Percentiles rank a stretch among this genome's conserved stretches.
These are phyloP conservation scores for Pyrocephalus nanus DNA, from an alignment of 2,797 vertebrate genomes.

Conservation along the genomic window DNA sequence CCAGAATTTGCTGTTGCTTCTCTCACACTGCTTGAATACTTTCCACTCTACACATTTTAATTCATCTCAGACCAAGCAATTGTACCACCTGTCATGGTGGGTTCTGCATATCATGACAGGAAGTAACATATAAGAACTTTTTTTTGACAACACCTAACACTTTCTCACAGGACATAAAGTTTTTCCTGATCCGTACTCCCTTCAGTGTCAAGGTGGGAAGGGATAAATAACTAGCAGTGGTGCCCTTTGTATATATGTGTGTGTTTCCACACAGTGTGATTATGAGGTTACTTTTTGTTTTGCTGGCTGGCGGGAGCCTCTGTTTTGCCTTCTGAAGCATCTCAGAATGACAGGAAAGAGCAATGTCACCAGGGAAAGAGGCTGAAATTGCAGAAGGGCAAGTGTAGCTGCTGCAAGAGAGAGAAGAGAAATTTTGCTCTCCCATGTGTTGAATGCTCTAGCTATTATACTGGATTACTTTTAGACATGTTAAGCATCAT, in stretches of 20 bases:
- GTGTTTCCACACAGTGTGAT: background rate
- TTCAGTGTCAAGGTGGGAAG: fast-evolving
- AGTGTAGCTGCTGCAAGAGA: background rate
- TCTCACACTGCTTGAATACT: background rate
- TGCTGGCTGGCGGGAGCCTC: background rate
- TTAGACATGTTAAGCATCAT: background rate
- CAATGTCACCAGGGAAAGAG: background rate
- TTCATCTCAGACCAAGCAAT: background rate
- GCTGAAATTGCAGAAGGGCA: background rate
- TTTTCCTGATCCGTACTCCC: background rate
- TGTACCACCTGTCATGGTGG: background rate
- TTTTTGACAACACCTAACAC: background rate
- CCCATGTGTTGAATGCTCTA: background rate
- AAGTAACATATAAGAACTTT: background rate
- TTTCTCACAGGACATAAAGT: background rate
- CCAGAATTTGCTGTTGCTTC: background rate
- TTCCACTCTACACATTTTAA: background rate
- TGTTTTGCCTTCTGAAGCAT: background rate
- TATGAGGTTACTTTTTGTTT: background rate
- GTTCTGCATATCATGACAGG: background rate
- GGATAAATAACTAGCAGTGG: background rate
- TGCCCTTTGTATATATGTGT: background rate
- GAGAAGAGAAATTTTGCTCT: background rate
- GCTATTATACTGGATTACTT: background rate
- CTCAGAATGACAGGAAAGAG: background rate